phyloP scores from a whole-genome alignment of 2,797 vertebrate genomes.

The Synaphobranchus kaupii region DNA sequence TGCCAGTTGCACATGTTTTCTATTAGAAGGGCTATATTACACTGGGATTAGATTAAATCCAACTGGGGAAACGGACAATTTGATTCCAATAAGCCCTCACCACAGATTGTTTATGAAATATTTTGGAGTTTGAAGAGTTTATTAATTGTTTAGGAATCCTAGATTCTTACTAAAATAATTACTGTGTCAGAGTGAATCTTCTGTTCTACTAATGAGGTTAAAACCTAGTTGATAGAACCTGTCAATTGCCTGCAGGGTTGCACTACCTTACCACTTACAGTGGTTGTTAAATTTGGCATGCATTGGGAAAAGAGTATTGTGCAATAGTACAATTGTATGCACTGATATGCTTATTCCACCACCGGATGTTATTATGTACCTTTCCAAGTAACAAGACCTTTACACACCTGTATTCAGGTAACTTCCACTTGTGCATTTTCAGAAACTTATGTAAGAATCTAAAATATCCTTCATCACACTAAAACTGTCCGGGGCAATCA shows the following conservation, averaged over 20 bases:
- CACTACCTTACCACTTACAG: not conserved
- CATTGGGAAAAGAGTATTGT: not conserved
- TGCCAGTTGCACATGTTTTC: not conserved
- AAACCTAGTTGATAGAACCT: not conserved
- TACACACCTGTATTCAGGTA: too few relatives aligned
- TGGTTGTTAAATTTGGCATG: not conserved
- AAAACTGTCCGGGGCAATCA: too few relatives aligned
- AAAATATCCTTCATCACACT: too few relatives aligned
- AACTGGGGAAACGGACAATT: not conserved
- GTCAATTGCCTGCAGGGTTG: not conserved
- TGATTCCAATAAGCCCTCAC: not conserved
- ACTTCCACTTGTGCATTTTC: too few relatives aligned
- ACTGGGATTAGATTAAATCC: constrained; percentile 24
- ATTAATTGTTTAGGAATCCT: not conserved
- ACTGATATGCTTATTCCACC: too few relatives aligned
- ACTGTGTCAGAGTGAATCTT: not conserved
- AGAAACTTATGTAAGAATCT: too few relatives aligned
- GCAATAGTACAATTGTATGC: not conserved
- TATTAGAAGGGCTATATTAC: constrained; percentile 21
- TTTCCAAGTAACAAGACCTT: too few relatives aligned
- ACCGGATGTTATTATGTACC: too few relatives aligned
- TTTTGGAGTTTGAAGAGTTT: constrained; percentile 7
- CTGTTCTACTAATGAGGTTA: not conserved
- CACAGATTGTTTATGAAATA: not conserved
- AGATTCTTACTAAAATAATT: constrained; percentile 12